Base-by-base conservation (phyloP, 2,797 vertebrate genomes). In the Dryobates pubescens region DNA sequence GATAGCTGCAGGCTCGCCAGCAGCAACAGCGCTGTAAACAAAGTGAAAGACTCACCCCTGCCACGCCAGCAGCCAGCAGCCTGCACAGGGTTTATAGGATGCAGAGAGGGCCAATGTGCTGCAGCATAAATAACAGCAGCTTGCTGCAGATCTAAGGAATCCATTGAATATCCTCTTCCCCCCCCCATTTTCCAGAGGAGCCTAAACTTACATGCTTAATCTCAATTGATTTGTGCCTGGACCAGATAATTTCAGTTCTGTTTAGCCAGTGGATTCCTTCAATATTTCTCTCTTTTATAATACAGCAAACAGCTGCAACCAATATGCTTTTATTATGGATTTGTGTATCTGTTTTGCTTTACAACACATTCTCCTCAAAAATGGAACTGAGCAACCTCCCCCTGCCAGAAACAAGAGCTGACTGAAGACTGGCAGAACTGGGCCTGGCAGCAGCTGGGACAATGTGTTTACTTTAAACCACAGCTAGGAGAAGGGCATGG, bases 241-340 rank as follows among this genome's bases (percentile, higher is more conserved):
- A 81, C 22, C 54, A 63, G n/a, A 64, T 67, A 63, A 73, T 90
- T 89, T 86, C 41, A 75, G 4, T 87, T 81, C 36, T 73, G 75
- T 77, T 82, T n/a, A 76, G 64, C 51, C 65, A 91, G 61, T 16
- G 62, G 64, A 83, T n/a, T 78, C 34, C 45, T 47, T 68, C 4
- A 22, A 83, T 71, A 45, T 90, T 92, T 74, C 34, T 34, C n/a
- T 91, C 78, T 88, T 91, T 86, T 79, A 76, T 38, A 92, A 84
- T 30, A 70, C 20, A 87, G 36, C 58, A 91, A 67, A 61, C 88
- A 94, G 78, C 92, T 90, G 92, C 75, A 93, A 82, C 71, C 86
- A 88, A 83, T 92, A 3, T 69, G 91, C 89, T 17, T 89, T 78
- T 64, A 71, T 71, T 54, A 82, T 36, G 49, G n/a, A 17, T 88